Percentiles rank a stretch among this genome's conserved stretches.
Evolutionary conservation across 2,888 invertebrate genomes (phyloP).

Genomic region (Periphyllus acericola): DNA sequence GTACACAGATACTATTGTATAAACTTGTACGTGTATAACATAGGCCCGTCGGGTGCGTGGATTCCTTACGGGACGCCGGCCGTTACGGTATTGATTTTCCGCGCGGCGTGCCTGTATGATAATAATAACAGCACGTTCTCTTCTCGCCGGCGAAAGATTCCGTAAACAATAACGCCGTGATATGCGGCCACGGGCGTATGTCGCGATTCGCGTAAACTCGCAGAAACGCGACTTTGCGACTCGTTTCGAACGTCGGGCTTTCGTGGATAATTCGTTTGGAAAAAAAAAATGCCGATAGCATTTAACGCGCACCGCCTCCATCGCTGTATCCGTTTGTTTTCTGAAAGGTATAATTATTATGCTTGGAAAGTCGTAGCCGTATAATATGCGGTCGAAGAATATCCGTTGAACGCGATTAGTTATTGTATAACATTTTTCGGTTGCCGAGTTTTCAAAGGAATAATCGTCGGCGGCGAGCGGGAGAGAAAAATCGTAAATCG

Average conservation of each 20-base stretch:
- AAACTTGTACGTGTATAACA: background rate
- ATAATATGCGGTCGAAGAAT: too few relatives aligned
- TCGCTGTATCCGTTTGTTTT: too few relatives aligned
- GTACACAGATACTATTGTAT: background rate
- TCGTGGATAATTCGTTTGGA: too few relatives aligned
- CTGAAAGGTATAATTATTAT: too few relatives aligned
- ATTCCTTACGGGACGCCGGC: background rate
- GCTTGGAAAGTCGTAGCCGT: too few relatives aligned
- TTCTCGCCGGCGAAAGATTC: background rate
- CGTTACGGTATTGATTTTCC: slow-evolving; percentile 29
- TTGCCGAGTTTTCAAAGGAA: background rate
- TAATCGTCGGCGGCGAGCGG: background rate
- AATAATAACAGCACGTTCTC: background rate
- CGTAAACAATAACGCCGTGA: background rate
- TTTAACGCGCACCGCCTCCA: too few relatives aligned
- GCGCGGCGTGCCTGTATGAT: background rate
- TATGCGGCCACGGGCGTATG: background rate
- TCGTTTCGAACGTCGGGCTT: background rate
- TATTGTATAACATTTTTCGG: too few relatives aligned
- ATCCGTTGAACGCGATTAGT: too few relatives aligned
- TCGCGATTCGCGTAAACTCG: too few relatives aligned
- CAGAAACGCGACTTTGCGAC: background rate
- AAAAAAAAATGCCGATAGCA: too few relatives aligned
- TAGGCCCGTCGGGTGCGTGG: background rate
- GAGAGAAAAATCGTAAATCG: too few relatives aligned